phyloP scores from a whole-genome alignment of 2,797 vertebrate genomes.

The Enoplosus armatus region DNA sequence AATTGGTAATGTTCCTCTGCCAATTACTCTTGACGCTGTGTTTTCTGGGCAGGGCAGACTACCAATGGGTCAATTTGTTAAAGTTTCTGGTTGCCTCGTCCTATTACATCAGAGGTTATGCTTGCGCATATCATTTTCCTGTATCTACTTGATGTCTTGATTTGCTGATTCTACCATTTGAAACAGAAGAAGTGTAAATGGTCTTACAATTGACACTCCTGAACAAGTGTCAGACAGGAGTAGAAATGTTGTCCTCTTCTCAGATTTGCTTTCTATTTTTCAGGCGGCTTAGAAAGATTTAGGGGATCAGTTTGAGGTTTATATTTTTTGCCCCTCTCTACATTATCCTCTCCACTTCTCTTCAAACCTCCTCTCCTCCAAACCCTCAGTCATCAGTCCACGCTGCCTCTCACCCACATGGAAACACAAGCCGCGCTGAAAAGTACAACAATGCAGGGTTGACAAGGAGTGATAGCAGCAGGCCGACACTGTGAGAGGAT shows the following conservation, averaged over 20 bases:
- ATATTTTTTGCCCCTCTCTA: constrained; percentile 69
- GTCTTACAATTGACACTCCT: constrained; percentile 50
- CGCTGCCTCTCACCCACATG: constrained; percentile 35
- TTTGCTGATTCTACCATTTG: constrained; percentile 14
- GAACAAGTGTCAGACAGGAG: constrained; percentile 54
- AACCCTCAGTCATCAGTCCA: constrained; percentile 49
- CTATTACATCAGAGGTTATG: background rate
- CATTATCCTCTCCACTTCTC: constrained; percentile 72
- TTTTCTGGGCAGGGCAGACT: constrained; percentile 57
- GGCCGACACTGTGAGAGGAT: constrained; percentile 72
- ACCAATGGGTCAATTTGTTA: constrained; percentile 61
- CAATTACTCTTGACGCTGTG: constrained; percentile 72
- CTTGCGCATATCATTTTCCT: constrained; percentile 25
- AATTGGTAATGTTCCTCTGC: constrained; percentile 74
- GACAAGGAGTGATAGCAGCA: constrained; percentile 67
- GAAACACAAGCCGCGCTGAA: constrained; percentile 60
- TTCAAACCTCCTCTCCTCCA: constrained; percentile 55
- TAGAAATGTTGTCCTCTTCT: constrained; percentile 47
- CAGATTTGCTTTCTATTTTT: constrained; percentile 73
- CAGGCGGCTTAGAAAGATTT: constrained; percentile 77
- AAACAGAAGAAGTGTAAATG: constrained; percentile 25
- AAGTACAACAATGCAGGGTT: constrained; percentile 69
- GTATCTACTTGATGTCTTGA: constrained; percentile 13
- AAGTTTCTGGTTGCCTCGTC: constrained; percentile 11
- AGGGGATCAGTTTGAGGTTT: constrained; percentile 78